phyloP scores from a whole-genome alignment of 2,797 vertebrate species.

The Danio aesculapii region DNA sequence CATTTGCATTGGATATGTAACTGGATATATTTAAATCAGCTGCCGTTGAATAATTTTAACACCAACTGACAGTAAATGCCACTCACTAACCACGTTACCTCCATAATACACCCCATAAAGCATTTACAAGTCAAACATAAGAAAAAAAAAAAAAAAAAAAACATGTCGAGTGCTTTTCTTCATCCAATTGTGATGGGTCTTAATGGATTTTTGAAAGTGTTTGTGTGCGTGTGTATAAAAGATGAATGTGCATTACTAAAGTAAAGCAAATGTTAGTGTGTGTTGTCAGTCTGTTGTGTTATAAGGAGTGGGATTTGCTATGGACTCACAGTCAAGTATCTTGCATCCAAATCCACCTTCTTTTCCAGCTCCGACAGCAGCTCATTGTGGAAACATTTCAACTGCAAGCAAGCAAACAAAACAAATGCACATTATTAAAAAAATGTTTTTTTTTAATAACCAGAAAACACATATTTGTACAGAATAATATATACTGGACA shows the following conservation, averaged over 20 bases:
- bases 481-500: not conserved
- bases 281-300: constrained; percentile 15
- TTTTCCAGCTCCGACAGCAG: constrained; percentile 96
- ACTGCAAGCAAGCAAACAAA: constrained; percentile 70
- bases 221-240: not conserved
- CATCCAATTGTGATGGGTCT: too few relatives aligned
- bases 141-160: not conserved
- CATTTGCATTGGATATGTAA: not conserved
- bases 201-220: not conserved
- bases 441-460: not conserved
- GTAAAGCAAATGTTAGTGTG: constrained; percentile 17
- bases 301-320: constrained; percentile 15
- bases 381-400: constrained; percentile 98
- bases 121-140: not conserved
- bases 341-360: constrained; percentile 96
- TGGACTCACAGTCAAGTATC: constrained; percentile 93
- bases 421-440: not conserved
- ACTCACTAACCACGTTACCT: not conserved
- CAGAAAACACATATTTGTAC: not conserved
- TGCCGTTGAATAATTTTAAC: not conserved
- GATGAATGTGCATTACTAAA: constrained; percentile 8
- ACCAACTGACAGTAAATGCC: not conserved
- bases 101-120: not conserved
- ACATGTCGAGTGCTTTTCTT: not conserved
- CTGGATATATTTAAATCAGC: not conserved